Evolutionary conservation across 2,888 invertebrate species (phyloP).

Genomic region (Ypsolopha sequella): DNA sequence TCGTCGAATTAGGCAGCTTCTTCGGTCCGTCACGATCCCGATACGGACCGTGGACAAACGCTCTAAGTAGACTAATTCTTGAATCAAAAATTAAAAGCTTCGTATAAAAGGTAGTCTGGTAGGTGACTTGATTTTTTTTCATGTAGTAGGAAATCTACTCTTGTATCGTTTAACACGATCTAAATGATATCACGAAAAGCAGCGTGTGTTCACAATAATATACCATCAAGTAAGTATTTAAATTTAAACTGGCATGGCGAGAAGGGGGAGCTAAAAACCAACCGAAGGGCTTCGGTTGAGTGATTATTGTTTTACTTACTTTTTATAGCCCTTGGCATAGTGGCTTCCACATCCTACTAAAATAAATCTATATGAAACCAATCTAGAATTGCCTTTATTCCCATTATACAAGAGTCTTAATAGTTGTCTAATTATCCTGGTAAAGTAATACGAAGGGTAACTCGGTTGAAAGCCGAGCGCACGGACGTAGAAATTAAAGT

Average conservation of each 20-base stretch:
- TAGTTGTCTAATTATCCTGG: too few relatives aligned
- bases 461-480: not conserved
- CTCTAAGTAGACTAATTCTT: too few relatives aligned
- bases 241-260: conserved; percentile 8
- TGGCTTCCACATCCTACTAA: not conserved
- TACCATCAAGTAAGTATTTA: conserved; percentile 1
- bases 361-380: not conserved
- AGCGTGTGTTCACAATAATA: conserved; percentile 1
- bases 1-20: too few relatives aligned
- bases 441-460: not conserved
- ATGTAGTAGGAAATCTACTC: too few relatives aligned
- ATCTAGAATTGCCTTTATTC: too few relatives aligned
- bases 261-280: conserved; percentile 13
- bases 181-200: not conserved
- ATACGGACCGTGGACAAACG: too few relatives aligned
- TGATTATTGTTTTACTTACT: conserved; percentile 59
- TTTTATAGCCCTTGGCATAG: conserved; percentile 31
- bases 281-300: conserved; percentile 25
- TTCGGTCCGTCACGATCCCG: too few relatives aligned
- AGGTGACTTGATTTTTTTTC: too few relatives aligned
- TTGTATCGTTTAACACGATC: too few relatives aligned
- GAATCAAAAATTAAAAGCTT: too few relatives aligned
- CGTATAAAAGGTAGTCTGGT: too few relatives aligned
- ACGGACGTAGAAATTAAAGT: conserved; percentile 1
- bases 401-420: too few relatives aligned